These are phyloP conservation scores for Anas platyrhynchos DNA, from an alignment of 2,113 vertebrate species.

Conservation along the genomic window DNA sequence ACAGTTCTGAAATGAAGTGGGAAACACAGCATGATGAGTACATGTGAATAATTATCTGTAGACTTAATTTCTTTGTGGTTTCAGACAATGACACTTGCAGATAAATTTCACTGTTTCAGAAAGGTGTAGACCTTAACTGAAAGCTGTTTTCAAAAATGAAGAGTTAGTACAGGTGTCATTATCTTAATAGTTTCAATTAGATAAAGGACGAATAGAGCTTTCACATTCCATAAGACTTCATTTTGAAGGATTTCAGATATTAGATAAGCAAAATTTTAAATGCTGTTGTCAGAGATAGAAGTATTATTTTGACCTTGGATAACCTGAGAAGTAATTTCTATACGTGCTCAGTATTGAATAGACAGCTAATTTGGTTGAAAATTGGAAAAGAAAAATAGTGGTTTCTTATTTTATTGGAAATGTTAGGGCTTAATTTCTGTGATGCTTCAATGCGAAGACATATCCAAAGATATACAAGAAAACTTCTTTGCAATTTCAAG, in stretches of 20 bases:
- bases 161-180: neutral
- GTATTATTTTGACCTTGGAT: neutral
- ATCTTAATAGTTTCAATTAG: neutral
- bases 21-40: neutral
- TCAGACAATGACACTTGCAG: neutral
- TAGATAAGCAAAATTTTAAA: neutral
- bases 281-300: neutral
- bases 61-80: neutral
- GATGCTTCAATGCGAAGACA: neutral
- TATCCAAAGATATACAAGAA: neutral
- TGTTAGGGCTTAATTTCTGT: neutral
- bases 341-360: neutral
- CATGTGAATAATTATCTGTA: neutral
- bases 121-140: neutral
- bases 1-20: neutral
- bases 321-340: neutral
- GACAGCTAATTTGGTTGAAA: neutral
- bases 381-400: neutral
- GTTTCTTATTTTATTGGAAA: neutral
- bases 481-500: neutral
- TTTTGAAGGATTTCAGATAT: neutral
- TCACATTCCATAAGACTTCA: neutral
- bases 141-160: neutral
- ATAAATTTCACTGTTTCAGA: neutral
- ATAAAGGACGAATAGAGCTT: neutral